phyloP scores from a whole-genome alignment of 2,888 invertebrate genomes.

The Troides oblongomaculatus region DNA sequence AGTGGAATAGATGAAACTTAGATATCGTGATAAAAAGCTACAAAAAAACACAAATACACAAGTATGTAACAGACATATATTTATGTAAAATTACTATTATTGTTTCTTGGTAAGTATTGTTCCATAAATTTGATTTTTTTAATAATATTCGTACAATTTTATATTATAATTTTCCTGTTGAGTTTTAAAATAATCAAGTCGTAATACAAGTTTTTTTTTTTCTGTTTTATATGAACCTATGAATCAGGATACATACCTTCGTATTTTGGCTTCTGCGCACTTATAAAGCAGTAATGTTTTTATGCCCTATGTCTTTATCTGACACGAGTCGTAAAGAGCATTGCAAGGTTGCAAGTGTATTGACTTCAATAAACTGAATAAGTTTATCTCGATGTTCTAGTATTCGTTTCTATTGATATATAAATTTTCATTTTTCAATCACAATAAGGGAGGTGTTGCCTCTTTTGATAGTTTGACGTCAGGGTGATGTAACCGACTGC shows the following conservation, averaged over 20 bases:
- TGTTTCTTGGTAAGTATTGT: neutral
- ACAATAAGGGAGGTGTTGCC: conserved; percentile 52
- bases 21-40: neutral
- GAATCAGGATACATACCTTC: conserved; percentile 4
- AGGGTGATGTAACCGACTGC: conserved; percentile 66
- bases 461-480: conserved; percentile 65
- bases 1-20: neutral
- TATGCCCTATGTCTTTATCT: conserved; percentile 76
- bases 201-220: neutral
- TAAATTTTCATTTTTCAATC: conserved; percentile 42
- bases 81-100: neutral
- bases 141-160: no score
- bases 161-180: neutral
- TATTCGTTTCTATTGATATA: conserved; percentile 51
- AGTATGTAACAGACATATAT: neutral
- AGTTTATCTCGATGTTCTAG: conserved; percentile 68
- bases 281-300: conserved; percentile 65
- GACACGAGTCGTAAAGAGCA: conserved; percentile 73
- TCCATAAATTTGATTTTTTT: no score
- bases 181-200: neutral
- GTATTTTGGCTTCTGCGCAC: conserved; percentile 42
- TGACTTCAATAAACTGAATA: conserved; percentile 75
- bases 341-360: conserved; percentile 78
- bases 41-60: neutral
- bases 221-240: neutral